Base-by-base conservation (phyloP, 2,888 invertebrate genomes). In the Anticlea derivata region DNA sequence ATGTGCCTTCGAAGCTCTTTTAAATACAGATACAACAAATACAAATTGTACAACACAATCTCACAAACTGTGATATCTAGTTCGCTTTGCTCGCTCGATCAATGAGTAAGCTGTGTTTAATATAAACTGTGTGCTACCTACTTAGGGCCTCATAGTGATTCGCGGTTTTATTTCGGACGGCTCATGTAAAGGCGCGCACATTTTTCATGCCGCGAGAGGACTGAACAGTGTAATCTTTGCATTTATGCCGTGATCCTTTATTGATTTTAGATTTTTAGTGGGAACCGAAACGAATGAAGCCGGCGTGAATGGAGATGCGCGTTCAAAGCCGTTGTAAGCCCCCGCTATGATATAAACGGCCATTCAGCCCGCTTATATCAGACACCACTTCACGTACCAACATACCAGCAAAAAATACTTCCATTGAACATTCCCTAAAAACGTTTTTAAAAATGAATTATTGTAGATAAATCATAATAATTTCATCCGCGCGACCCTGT, bases 251-350 rank as follows among this genome's bases (percentile, higher is more conserved):
- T 87, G 88, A 90, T 89, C 89, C 89, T 87, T 88, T 89, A 89
- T 89, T 89, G 89, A 90, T 90, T 90, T 90, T 89, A 89, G 89
- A 89, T 90, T 90, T 89, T 89, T 89, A 88, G 87, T 83, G 81
- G 82, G 83, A 85, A 87, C 68, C 84, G 86, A 80, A 86, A 86
- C 87, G 89, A 89, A 89, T 90, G 87, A 86, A 88, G 80, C 78
- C 60, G 69, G 78, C 69, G 74, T 89, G 88, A 90, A 90, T 89
- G 85, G 88, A 87, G 86, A 87, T 83, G 85, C 79, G 86, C 78
- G 78, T 70, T 76, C 74, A 89, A 88, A 88, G 85, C 89, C 84
- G 80, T 44, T 74, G 85, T 89, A 88, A 90, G 89, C 89, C 73
- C 67, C 65, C 47, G 69, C 84, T 79, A 86, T 87, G 87, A 86